These are phyloP conservation scores for Orchesellides sinensis DNA, from an alignment of 2,888 invertebrate species.

Conservation along the genomic window DNA sequence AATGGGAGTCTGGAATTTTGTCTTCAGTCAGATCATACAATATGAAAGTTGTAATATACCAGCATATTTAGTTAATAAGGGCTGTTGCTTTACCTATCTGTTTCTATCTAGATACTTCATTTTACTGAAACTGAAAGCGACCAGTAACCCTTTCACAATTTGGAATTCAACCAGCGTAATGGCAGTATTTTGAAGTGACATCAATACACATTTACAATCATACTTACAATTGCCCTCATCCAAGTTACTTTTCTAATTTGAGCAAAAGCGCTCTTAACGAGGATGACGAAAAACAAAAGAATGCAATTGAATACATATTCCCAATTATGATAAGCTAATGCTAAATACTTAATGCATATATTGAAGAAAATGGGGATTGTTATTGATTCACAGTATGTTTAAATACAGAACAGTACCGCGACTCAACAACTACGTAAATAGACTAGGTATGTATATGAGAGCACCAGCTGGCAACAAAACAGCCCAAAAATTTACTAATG, in stretches of 20 bases:
- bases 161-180: no score
- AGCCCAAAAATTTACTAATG: no score
- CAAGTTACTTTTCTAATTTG: constrained; percentile 15
- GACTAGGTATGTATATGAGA: no score
- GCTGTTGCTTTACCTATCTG: constrained; percentile 5
- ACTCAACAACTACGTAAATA: no score
- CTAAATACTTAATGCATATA: not conserved
- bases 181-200: constrained; percentile 25
- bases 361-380: not conserved
- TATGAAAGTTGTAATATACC: no score
- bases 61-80: no score
- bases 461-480: no score
- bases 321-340: constrained; percentile 8
- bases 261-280: constrained; percentile 25
- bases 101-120: not conserved
- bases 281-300: not conserved
- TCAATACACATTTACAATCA: constrained; percentile 27
- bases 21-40: not conserved
- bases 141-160: no score
- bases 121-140: no score
- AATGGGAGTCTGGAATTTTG: not conserved
- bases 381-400: not conserved
- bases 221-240: not conserved
- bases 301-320: not conserved
- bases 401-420: no score